Evolutionary conservation across 1,140 invertebrate species (phyloP).

Genomic region (Megalonaias nervosa): DNA sequence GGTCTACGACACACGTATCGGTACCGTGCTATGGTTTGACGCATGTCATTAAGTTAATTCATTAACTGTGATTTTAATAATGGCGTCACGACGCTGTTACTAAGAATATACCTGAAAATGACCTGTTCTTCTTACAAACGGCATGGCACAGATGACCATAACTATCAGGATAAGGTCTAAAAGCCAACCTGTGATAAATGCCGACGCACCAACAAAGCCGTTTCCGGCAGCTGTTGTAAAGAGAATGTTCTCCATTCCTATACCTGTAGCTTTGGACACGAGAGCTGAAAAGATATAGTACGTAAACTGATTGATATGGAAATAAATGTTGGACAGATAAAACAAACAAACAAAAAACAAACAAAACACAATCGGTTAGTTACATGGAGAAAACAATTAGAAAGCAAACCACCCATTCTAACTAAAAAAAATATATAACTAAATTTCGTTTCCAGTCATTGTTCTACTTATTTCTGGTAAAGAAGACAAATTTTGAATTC

Average conservation of each 20-base stretch:
- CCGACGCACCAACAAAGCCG: conserved; percentile 36
- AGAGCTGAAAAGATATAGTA: background rate
- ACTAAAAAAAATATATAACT: no score
- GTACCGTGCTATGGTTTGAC: background rate
- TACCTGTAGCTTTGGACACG: background rate
- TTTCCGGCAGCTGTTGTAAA: conserved; percentile 41
- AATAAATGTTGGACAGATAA: background rate
- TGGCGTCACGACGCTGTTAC: no score
- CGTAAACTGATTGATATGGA: background rate
- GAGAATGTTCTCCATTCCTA: conserved; percentile 30
- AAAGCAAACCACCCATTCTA: background rate
- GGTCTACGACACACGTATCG: background rate
- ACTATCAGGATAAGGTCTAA: conserved; percentile 82
- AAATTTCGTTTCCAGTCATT: no score
- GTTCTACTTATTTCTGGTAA: no score
- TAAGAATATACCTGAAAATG: conserved; percentile 84
- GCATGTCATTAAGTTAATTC: background rate
- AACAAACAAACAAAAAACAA: background rate
- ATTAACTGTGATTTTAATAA: background rate
- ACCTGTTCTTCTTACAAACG: conserved; percentile 89
- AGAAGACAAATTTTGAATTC: no score
- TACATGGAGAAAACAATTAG: conserved; percentile 21
- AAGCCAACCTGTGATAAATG: conserved; percentile 81
- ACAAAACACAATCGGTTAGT: conserved; percentile 15
- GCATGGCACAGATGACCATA: conserved; percentile 89